A percentile compares a stretch with the other conserved stretches of the same genome.
These are phyloP conservation scores for Phrynocephalus versicolor DNA, from an alignment of 2,113 vertebrate genomes.

Conservation along the genomic window DNA sequence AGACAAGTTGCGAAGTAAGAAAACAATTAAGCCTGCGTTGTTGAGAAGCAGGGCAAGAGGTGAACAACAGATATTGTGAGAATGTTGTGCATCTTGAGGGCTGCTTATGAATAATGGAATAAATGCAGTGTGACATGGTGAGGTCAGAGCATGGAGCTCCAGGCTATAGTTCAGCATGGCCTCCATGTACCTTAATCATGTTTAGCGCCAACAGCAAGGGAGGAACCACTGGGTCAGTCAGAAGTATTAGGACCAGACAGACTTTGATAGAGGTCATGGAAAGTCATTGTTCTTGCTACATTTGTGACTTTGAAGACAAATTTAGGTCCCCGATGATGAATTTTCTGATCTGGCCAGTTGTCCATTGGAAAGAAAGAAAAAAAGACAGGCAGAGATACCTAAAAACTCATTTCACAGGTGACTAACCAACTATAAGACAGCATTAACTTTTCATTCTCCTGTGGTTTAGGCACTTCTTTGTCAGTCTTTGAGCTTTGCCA, in stretches of 20 bases:
- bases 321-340: background rate
- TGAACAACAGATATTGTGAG: background rate
- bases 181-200: background rate
- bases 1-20: background rate
- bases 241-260: background rate
- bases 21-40: background rate
- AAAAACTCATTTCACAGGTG: constrained; percentile 37
- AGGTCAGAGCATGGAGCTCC: background rate
- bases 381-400: background rate
- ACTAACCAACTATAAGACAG: constrained; percentile 30
- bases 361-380: background rate
- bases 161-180: background rate
- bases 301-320: constrained; percentile 11
- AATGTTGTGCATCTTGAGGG: background rate
- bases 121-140: background rate
- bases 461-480: constrained; percentile 18
- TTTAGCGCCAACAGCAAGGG: background rate
- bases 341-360: constrained; percentile 19
- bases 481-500: constrained; percentile 27
- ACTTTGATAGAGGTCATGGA: constrained; percentile 2
- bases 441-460: constrained; percentile 25
- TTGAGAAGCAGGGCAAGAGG: background rate
- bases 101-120: background rate
- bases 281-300: background rate
- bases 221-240: background rate